Evolutionary conservation across 2,113 vertebrate genomes (phyloP), one percentile per base, ranked within the genome.

Genomic region (Spea multiplicata): DNA sequence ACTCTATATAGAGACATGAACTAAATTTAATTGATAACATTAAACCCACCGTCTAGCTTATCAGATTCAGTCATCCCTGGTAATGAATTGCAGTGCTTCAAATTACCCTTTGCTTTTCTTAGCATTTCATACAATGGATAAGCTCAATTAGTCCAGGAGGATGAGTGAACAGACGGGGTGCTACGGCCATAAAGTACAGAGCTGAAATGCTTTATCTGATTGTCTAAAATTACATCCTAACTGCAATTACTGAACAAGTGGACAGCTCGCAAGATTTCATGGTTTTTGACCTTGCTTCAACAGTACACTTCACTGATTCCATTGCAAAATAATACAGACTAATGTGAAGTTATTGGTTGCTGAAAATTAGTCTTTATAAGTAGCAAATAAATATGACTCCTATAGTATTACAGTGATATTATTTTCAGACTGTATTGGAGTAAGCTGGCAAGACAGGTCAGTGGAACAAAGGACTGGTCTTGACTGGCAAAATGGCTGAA

Each of bases 191-290:
- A 67, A 52, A 75, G 74, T 78, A 78, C 55, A 45, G 44, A 78
- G 62, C 49, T 17, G 66, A 72, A 79, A 72, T 73, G 55, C 77
- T 73, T 79, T 70, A 79, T 79, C 77, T 73, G 77, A 79, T 79
- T 79, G 77, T 79, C 77, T 79, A 79, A 79, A 79, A 79, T 79
- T 73, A 79, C 77, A 79, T 67, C 77, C 77, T 72, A 72, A 72
- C 69, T 66, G 77, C 77, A 79, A 79, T 79, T 79, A 79, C 77
- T 59, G 77, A 79, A 79, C 62, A 66, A 79, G 70, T 79, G 77
- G 70, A 66, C 77, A 79, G 30, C 77, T 73, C 77, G 59, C 17
- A 52, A 52, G 45, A 70, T 44, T 79, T 79, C 50, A 61, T 70
- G 66, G 70, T 69, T 66, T 73, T 79, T 73, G 77, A 79, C 77